A percentile compares a stretch with the other conserved stretches of the same genome.
These are phyloP conservation scores for Cichladusa arquata DNA, from an alignment of 2,113 vertebrate genomes.

Conservation along the genomic window DNA sequence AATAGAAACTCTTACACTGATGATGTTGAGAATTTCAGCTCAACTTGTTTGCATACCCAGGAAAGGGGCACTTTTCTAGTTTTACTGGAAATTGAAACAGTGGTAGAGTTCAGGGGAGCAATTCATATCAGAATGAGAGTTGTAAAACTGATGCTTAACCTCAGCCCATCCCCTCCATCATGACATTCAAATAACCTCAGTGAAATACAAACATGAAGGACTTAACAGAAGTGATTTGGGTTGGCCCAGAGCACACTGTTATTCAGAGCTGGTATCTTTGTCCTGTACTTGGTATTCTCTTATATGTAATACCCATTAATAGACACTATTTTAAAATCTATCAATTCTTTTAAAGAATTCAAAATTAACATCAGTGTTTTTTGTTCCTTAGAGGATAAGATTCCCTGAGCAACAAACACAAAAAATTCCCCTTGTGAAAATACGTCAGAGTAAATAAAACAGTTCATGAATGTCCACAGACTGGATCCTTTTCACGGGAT, in stretches of 20 bases:
- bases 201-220: not conserved
- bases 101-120: not conserved
- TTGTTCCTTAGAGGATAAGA: not conserved
- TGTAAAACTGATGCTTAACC: not conserved
- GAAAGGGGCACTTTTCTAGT: not conserved
- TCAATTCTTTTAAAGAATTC: not conserved
- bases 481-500: not conserved
- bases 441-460: constrained; percentile 14
- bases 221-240: not conserved
- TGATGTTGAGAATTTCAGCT: not conserved
- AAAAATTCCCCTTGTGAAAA: not conserved
- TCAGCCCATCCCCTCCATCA: not conserved
- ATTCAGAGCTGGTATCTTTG: not conserved
- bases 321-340: not conserved
- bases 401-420: not conserved
- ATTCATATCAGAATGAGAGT: not conserved
- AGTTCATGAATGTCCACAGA: not conserved
- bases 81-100: not conserved
- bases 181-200: not conserved
- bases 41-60: not conserved
- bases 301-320: not conserved
- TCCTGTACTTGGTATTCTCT: not conserved
- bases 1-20: not conserved
- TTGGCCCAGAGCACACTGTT: not conserved
- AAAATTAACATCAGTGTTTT: not conserved